Base-by-base conservation (phyloP, 2,888 invertebrate genomes). In the Lithophane ornitopus region DNA sequence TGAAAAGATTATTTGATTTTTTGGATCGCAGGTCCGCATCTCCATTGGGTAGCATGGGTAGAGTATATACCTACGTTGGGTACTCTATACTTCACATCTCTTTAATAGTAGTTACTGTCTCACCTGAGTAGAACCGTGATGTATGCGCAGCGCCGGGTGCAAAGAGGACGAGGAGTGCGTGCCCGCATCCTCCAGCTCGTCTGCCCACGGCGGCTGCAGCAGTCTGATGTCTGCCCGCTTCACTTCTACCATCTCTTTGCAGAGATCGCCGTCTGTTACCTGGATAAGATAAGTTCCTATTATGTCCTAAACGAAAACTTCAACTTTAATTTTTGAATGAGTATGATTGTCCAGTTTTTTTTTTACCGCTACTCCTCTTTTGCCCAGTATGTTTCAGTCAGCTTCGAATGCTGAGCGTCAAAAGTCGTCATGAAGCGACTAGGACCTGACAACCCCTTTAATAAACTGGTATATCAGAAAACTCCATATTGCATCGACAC, bases 151-250 rank as follows among this genome's bases (percentile, higher is more conserved):
- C 87, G 92, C 94, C 78, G 91, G 93, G 90, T 93, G 95, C 90
- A 94, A 91, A 19, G 90, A 91, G 79, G 93, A 88, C 41, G 92
- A 91, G 39, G 93, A 90, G 70, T 94, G 94, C 8, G 95, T 92
- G 58, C 96, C 95, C 0, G 97, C 95, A 89, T 98, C 98, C 89
- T 98, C 98, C 78, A 99, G 94, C 95, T 99, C 99, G 90, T 99
- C 99, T 96, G 98, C 98, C 99, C 99, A 99, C 0, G 99, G 99
- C 26, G 99, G 99, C 91, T 98, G 97, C 85, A 99, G 96, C 44
- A 99, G 97, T 41, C 99, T 97, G 78, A 99, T 96, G 93, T 99
- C 99, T 8, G 99, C 99, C 56, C 99, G 97, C 91, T 98, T 98
- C 82, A 99, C 98, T 89, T 98, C 97, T 85, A 97, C 97, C 12